Evolutionary conservation across 2,888 invertebrate genomes (phyloP), one percentile per base, ranked within the genome.

Genomic region (Lepidochrysops patricia): DNA sequence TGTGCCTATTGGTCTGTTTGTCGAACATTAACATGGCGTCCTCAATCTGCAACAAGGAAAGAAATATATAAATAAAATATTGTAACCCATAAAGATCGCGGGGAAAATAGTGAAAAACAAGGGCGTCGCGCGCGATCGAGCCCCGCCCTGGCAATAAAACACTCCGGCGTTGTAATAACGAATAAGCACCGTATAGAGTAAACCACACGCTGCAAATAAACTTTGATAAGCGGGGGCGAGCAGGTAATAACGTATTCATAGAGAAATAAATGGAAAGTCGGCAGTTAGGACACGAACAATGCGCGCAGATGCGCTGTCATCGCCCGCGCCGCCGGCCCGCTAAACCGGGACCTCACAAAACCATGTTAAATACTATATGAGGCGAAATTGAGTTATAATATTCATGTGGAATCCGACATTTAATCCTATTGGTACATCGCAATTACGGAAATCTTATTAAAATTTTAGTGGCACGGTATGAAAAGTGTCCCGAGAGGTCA

Each of bases 11-110:
- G 83, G 99, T 99, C 89, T 98, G 98, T 93, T 99, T 99, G 91
- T 99, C 99, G 91, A 99, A 99, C 99, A 99, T 99, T 86, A 99
- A 94, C 99, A 99, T 99, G 76, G 99, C 98, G 88, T 98, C 98
- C 90, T 98, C 98, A 86, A 98, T 98, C 98, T 98, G 95, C 66
- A 96, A 96, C 86, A 90, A 90, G 81, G 84, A 64, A 65, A 88
- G 77, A 82, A 66, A 76, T 70, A 82, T 73, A 76, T 74, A 76
- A 74, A 76, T 76, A 84, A 78, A 81, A 80, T 70, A 79, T 79
- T 70, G 80, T 81, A 83, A 77, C 70, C 76, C 74, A 65, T 60
- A 72, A 82, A 77, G 73, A 79, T 74, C 68, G 72, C 66, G 72
- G 76, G 77, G 79, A 75, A 78, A 81, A 82, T 80, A 75, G 77